Evolutionary conservation across 1,140 invertebrate species (phyloP).

Genomic region (Lethrus apterus): DNA sequence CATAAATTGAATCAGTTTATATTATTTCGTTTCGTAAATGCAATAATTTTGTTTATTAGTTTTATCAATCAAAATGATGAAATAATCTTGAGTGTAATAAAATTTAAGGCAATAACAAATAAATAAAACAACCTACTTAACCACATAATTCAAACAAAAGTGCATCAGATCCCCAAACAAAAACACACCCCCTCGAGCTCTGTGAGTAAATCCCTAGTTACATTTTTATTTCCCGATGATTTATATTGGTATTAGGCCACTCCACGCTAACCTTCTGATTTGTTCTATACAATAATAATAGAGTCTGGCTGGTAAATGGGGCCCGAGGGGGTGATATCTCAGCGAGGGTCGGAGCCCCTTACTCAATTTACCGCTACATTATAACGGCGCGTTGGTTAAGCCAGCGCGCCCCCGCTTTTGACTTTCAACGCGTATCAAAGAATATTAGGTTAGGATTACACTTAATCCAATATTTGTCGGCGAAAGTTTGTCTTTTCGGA

Average conservation of each 20-base stretch:
- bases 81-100: constrained; percentile 14
- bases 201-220: constrained; percentile 15
- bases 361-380: constrained; percentile 44
- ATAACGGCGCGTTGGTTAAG: constrained; percentile 39
- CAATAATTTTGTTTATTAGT: too few species aligned
- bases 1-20: too few species aligned
- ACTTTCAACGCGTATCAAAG: constrained; percentile 29
- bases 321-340: constrained; percentile 41
- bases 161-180: too few species aligned
- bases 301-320: constrained; percentile 41
- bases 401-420: constrained; percentile 2
- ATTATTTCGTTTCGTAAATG: too few species aligned
- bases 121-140: too few species aligned
- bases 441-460: constrained; percentile 33
- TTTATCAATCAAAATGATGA: constrained; percentile 14
- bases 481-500: constrained; percentile 14
- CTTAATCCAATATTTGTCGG: constrained; percentile 33
- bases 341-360: constrained; percentile 29
- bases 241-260: constrained; percentile 39
- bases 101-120: too few species aligned
- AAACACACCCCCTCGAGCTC: too few species aligned
- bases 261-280: constrained; percentile 42
- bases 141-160: too few species aligned
- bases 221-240: constrained; percentile 22
- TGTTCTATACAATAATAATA: constrained; percentile 45